Conservation (phyloP, 2,888 invertebrate genomes). For the Eutolmus rufibarbis region DNA sequence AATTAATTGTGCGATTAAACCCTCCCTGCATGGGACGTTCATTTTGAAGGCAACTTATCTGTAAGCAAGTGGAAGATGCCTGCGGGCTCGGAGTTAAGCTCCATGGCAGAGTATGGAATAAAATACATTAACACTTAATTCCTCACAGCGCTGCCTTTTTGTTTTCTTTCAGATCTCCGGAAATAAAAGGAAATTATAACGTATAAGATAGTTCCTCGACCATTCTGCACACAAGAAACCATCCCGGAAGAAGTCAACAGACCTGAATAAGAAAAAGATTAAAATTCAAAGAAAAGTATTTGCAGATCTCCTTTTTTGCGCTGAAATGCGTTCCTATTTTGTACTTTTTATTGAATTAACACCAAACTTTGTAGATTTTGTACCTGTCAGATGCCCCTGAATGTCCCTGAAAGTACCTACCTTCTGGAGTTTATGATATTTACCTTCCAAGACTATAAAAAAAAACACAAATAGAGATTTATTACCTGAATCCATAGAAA, state of each 20-base stretch:
- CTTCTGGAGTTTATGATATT: no score
- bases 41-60: background rate
- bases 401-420: no score
- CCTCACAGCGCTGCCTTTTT: background rate
- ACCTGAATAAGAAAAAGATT: background rate
- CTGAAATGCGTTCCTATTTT: no score
- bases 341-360: no score
- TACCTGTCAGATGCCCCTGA: no score
- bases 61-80: background rate
- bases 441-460: no score
- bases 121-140: background rate
- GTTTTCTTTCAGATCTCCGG: background rate
- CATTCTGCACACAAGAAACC: background rate
- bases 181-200: background rate
- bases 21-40: background rate
- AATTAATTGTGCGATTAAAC: constrained; percentile 23
- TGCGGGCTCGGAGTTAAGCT: background rate
- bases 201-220: background rate
- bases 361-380: no score
- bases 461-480: no score
- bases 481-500: no score
- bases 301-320: no score
- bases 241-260: background rate
- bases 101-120: background rate
- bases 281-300: background rate